These are phyloP conservation scores for Carassius carassius DNA, from an alignment of 2,113 vertebrate genomes.

Conservation along the genomic window DNA sequence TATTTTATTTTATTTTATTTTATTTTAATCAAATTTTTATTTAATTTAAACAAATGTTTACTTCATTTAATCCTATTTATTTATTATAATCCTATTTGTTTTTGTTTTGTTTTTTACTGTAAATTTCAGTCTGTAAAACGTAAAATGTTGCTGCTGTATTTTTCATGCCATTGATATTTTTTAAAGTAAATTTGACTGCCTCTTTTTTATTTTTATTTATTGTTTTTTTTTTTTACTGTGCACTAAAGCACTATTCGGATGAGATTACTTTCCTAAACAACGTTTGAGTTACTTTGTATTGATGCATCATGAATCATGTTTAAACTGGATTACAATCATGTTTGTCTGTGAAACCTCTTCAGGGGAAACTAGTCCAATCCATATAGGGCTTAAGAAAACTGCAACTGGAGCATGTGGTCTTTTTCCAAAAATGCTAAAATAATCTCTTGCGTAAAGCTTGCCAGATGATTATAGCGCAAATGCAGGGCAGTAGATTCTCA, in stretches of 20 bases:
- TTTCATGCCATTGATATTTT: too few relatives aligned
- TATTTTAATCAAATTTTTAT: neutral
- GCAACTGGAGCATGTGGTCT: neutral
- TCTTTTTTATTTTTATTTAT: too few relatives aligned
- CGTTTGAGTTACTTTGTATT: neutral
- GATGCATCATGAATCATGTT: neutral
- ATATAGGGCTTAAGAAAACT: neutral
- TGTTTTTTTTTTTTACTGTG: too few relatives aligned
- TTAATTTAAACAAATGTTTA: too few relatives aligned
- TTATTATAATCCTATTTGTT: too few relatives aligned
- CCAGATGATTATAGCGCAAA: neutral
- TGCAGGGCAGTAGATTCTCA: neutral
- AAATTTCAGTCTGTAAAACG: too few relatives aligned
- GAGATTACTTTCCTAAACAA: neutral
- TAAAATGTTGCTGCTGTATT: too few relatives aligned
- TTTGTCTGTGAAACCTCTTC: neutral
- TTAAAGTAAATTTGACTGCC: too few relatives aligned
- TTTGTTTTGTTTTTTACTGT: neutral
- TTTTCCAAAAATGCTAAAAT: neutral
- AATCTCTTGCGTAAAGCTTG: conserved; percentile 16
- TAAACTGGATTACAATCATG: neutral
- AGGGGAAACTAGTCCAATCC: neutral
- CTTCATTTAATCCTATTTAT: too few relatives aligned
- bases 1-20: neutral
- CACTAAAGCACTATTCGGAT: neutral